Evolutionary conservation across 2,113 vertebrate species (phyloP).

Genomic region (Nicator chloris): DNA sequence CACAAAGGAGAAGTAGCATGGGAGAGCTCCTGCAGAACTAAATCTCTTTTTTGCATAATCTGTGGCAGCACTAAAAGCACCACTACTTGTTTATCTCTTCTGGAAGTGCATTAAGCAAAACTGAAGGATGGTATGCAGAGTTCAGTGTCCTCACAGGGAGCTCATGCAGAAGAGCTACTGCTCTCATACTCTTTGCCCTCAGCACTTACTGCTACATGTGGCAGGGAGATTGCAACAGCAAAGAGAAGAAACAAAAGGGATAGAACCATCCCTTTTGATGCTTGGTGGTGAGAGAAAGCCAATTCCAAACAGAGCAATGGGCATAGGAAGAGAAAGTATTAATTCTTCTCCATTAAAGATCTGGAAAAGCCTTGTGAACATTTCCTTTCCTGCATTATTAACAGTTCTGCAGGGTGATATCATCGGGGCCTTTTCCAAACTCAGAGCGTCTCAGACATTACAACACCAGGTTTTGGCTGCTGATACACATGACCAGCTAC

Average conservation of each 20-base stretch:
- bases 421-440: constrained; percentile 43
- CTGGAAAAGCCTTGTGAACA: constrained; percentile 39
- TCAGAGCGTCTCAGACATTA: constrained; percentile 38
- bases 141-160: neutral
- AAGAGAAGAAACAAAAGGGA: neutral
- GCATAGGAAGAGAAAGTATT: neutral
- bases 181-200: neutral
- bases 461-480: constrained; percentile 35
- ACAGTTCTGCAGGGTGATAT: constrained; percentile 49
- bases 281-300: neutral
- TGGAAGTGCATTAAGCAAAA: neutral
- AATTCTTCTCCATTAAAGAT: constrained; percentile 31
- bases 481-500: constrained; percentile 9
- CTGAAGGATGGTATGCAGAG: neutral
- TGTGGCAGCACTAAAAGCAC: neutral
- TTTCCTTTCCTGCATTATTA: constrained; percentile 56
- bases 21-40: neutral
- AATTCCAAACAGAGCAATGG: neutral
- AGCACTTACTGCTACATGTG: neutral
- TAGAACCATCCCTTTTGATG: neutral
- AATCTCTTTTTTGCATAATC: neutral
- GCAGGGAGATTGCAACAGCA: neutral
- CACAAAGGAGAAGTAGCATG: neutral
- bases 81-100: neutral
- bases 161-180: neutral